Conservation (phyloP, 92 coral and sea anemone species). For the Paragorgia papillata region DNA sequence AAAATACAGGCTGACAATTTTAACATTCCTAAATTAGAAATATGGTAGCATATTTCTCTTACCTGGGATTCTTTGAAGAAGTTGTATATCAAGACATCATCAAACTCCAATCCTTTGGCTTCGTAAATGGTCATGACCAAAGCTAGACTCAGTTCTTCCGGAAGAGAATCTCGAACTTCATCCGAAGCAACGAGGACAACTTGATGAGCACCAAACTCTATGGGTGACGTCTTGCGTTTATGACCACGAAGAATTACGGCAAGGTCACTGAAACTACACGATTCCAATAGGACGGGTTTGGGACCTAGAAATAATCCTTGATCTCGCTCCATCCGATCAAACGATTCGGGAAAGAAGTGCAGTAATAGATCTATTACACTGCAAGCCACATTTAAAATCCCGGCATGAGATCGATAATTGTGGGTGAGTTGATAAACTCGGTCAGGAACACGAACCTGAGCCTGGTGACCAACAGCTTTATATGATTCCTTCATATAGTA, state of each 20-base stretch:
- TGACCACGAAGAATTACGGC: constrained; percentile 93
- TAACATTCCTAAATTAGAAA: no score
- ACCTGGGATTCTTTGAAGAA: constrained; percentile 95
- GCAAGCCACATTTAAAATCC: constrained; percentile 82
- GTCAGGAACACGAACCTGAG: constrained; percentile 67
- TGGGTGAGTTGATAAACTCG: constrained; percentile 85
- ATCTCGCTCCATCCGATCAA: constrained; percentile 79
- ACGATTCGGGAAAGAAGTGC: constrained; percentile 84
- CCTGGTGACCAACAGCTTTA: constrained; percentile 32
- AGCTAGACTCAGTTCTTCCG: constrained; percentile 88
- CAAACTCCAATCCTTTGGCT: constrained; percentile 94
- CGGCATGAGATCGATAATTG: constrained; percentile 97
- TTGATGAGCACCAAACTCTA: constrained; percentile 96
- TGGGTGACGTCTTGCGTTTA: constrained; percentile 78
- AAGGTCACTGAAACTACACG: constrained; percentile 86
- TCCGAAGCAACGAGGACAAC: constrained; percentile 87
- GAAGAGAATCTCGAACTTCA: constrained; percentile 81
- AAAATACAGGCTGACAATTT: no score
- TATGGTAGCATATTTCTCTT: neutral
- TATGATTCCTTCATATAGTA: constrained; percentile 68
- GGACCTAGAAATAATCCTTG: constrained; percentile 88
- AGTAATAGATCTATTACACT: constrained; percentile 75
- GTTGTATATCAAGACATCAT: constrained; percentile 89
- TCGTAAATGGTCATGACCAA: constrained; percentile 88
- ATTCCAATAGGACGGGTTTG: constrained; percentile 86